Percentiles rank a stretch among this genome's conserved stretches.
These are phyloP conservation scores for Leptatherina wallacei DNA, from an alignment of 2,797 vertebrate genomes.

Conservation along the genomic window DNA sequence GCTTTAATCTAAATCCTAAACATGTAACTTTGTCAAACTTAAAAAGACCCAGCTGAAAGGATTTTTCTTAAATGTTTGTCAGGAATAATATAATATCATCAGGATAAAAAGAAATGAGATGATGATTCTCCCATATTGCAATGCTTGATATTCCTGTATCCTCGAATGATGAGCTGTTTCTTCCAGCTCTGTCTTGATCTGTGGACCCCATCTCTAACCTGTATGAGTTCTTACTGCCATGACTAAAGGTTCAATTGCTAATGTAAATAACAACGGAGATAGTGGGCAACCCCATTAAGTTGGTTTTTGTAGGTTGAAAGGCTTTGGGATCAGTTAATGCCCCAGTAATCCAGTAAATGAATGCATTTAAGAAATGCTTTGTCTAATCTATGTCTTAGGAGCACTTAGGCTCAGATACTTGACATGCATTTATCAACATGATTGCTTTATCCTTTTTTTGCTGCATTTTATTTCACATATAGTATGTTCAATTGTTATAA, in stretches of 20 bases:
- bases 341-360: neutral
- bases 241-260: neutral
- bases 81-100: neutral
- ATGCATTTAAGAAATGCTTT: neutral
- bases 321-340: neutral
- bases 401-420: neutral
- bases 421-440: neutral
- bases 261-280: neutral
- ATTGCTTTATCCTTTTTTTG: neutral
- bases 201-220: too few relatives aligned
- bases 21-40: neutral
- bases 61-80: neutral
- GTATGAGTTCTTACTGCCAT: neutral
- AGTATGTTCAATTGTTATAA: neutral
- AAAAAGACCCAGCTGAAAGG: neutral
- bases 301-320: neutral
- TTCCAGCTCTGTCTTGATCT: too few relatives aligned
- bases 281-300: neutral
- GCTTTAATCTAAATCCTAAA: constrained; percentile 6
- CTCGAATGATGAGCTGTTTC: too few relatives aligned
- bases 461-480: neutral
- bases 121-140: neutral
- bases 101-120: neutral
- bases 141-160: neutral
- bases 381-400: neutral